These are phyloP conservation scores for Perca schrenkii DNA, from an alignment of 2,113 vertebrate species.

Conservation along the genomic window DNA sequence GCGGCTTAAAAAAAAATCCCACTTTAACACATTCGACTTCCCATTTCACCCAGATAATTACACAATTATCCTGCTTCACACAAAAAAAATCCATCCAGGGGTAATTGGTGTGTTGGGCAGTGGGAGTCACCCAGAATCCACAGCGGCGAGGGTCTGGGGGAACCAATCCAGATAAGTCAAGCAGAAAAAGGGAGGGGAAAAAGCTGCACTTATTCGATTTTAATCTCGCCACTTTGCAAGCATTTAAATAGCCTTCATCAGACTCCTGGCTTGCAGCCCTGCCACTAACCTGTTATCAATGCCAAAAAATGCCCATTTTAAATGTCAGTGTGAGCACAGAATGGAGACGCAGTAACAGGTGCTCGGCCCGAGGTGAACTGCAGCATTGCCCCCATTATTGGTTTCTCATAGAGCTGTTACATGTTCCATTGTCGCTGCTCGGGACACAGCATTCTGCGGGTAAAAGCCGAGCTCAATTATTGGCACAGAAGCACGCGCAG, in stretches of 20 bases:
- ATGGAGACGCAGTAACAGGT: slow-evolving; percentile 94
- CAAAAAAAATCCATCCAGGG: slow-evolving; percentile 92
- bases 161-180: slow-evolving; percentile 90
- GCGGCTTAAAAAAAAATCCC: slow-evolving; percentile 89
- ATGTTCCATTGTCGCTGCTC: slow-evolving; percentile 88
- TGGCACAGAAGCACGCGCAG: slow-evolving; percentile 72
- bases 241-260: slow-evolving; percentile 98
- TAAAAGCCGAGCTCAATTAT: slow-evolving; percentile 87
- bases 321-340: slow-evolving; percentile 95
- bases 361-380: slow-evolving; percentile 89
- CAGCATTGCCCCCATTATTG: slow-evolving; percentile 92
- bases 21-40: slow-evolving; percentile 95
- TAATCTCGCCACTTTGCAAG: slow-evolving; percentile 98
- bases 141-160: slow-evolving; percentile 88
- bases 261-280: slow-evolving; percentile 90
- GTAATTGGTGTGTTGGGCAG: slow-evolving; percentile 89
- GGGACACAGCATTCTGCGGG: slow-evolving; percentile 80
- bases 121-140: slow-evolving; percentile 91
- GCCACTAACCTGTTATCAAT: slow-evolving; percentile 97
- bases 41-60: slow-evolving; percentile 96
- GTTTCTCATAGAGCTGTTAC: slow-evolving; percentile 90
- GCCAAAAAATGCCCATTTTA: slow-evolving; percentile 93
- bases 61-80: slow-evolving; percentile 96
- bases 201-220: slow-evolving; percentile 96
- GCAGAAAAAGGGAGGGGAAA: slow-evolving; percentile 79